phyloP scores from a whole-genome alignment of 1,140 invertebrate species.

The Oncopodura yosiiana region DNA sequence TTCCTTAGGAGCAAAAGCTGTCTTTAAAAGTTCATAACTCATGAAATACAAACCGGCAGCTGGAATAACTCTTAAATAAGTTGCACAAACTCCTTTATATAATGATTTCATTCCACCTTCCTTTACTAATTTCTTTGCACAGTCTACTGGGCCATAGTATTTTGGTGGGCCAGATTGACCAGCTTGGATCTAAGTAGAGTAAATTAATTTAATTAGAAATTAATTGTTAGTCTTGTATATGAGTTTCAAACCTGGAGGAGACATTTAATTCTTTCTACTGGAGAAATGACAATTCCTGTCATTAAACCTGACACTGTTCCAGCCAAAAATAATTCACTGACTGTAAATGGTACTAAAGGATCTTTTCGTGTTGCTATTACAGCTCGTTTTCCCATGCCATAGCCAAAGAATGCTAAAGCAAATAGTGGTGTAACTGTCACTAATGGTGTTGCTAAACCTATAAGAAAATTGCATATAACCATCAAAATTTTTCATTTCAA shows the following conservation, averaged over 20 bases:
- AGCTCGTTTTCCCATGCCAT: neutral
- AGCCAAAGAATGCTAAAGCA: neutral
- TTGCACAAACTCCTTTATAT: constrained; percentile 65
- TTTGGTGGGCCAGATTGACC: constrained; percentile 53
- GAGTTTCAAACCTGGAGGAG: constrained; percentile 86
- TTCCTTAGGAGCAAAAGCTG: constrained; percentile 52
- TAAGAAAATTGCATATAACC: no score
- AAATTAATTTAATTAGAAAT: neutral
- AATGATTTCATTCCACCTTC: constrained; percentile 89
- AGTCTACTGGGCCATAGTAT: constrained; percentile 90
- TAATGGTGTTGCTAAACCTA: no score
- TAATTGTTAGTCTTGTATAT: neutral
- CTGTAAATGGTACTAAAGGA: neutral
- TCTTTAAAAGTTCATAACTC: constrained; percentile 84
- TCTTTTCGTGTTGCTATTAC: no score
- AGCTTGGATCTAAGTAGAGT: constrained; percentile 47
- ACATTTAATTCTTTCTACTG: constrained; percentile 95
- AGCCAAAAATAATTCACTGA: constrained; percentile 5
- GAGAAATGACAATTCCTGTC: constrained; percentile 92
- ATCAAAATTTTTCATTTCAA: no score
- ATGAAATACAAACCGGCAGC: constrained; percentile 81
- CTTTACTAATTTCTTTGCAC: constrained; percentile 76
- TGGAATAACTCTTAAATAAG: neutral
- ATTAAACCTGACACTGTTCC: constrained; percentile 61
- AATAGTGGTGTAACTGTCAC: neutral